These are phyloP conservation scores for Trypoxylon attenuatum DNA, from an alignment of 2,888 invertebrate species.

Conservation along the genomic window DNA sequence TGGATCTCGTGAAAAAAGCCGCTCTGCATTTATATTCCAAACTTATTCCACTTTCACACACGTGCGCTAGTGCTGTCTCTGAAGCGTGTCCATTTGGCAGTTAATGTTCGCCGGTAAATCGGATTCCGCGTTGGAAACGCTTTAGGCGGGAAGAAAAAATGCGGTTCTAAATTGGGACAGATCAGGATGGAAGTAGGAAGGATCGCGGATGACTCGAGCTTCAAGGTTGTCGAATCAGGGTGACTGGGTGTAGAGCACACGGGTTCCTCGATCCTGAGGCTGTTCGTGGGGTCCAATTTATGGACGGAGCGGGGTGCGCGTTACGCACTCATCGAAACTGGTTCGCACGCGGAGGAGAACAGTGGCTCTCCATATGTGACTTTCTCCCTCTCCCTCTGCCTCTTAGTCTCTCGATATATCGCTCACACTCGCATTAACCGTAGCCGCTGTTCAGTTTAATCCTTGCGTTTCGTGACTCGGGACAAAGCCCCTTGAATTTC, in stretches of 20 bases:
- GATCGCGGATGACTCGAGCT: too few species aligned
- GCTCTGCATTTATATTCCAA: background rate
- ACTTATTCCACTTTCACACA: background rate
- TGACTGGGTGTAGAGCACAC: background rate
- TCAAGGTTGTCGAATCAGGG: too few species aligned
- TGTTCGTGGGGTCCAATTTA: background rate
- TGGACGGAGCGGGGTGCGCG: background rate
- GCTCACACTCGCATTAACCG: conserved; percentile 65
- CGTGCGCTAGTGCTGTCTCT: too few species aligned
- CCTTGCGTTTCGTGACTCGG: conserved; percentile 73
- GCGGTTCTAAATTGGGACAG: too few species aligned
- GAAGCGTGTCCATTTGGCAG: too few species aligned
- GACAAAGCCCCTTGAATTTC: conserved; percentile 74
- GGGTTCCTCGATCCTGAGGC: background rate
- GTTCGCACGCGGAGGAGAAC: background rate
- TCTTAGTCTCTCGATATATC: conserved; percentile 12
- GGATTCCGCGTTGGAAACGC: too few species aligned
- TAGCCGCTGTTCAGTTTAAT: conserved; percentile 68
- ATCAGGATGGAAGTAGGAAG: too few species aligned
- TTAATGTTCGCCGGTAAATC: too few species aligned
- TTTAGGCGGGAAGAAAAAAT: too few species aligned
- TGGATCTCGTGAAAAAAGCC: background rate
- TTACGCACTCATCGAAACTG: background rate
- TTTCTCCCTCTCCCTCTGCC: too few species aligned
- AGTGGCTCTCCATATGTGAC: too few species aligned